Base-by-base conservation (phyloP, 2,888 invertebrate species). In the Limnephilus rhombicus region DNA sequence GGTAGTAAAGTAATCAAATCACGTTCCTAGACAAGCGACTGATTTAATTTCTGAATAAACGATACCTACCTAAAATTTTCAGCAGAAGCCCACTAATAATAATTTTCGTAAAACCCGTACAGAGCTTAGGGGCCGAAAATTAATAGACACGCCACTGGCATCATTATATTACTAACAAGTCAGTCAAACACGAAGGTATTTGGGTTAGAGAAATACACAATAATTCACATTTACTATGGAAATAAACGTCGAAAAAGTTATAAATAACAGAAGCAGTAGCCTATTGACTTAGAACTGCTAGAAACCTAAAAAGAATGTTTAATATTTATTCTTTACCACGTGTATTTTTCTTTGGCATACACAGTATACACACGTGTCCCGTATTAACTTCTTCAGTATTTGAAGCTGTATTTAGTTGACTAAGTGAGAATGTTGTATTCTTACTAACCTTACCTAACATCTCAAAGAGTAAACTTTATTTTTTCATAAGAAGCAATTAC, bases 351-450 rank as follows among this genome's bases (percentile, higher is more conserved):
- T 86, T 86, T 49, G 45, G 29, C 86, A 86, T n/a, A 86, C 49
- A n/a, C 86, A 86, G 29, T 45, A 49, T 12, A 86, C 86, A 45
- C 86, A 86, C 86, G 86, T 86, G 86, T 86, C 86, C 15, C 24
- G 68, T 68, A 68, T 68, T 68, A n/a, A 68, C 68, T 68, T 24
- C 68, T 68, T 68, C 68, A 68, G 68, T 68, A 9, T 68, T 7
- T 24, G 9, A 24, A n/a, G 24, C 24, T 68, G 68, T n/a, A 68
- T 68, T 68, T 68, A n/a, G 68, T 68, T 24, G 68, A n/a, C 24
- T 9, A 24, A 7, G 7, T 68, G 68, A 68, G 11, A 68, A 68
- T 68, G 1, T n/a, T 68, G 24, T 68, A 24, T 68, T 68, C 24
- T 9, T 5, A 68, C 68, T 68, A n/a, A 68, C 68, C 68, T 68